These are phyloP conservation scores for Sinocyclocheilus rhinocerous DNA, from an alignment of 2,113 vertebrate species.

Conservation along the genomic window DNA sequence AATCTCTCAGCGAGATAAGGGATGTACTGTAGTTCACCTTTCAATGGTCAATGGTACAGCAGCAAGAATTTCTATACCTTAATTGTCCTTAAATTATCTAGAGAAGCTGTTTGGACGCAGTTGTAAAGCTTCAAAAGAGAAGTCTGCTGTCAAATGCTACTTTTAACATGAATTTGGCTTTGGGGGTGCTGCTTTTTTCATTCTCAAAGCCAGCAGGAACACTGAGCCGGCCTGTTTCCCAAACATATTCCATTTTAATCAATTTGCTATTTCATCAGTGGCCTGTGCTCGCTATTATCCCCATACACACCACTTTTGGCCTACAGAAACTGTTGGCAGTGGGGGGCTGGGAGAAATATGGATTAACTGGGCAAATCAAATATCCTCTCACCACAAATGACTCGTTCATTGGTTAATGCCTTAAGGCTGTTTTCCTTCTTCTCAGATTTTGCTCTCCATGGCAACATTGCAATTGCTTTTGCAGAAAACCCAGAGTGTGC, in stretches of 20 bases:
- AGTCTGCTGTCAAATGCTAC: background rate
- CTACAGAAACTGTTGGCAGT: constrained; percentile 36
- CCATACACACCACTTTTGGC: constrained; percentile 58
- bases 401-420: constrained; percentile 70
- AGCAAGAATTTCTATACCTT: background rate
- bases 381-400: constrained; percentile 51
- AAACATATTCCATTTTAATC: constrained; percentile 27
- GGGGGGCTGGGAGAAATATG: constrained; percentile 42
- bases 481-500: constrained; percentile 42
- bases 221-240: background rate
- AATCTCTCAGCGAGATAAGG: background rate
- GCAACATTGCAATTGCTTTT: constrained; percentile 61
- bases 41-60: background rate
- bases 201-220: background rate
- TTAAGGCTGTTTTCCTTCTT: constrained; percentile 56
- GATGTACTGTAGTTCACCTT: background rate
- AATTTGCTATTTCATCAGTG: constrained; percentile 58
- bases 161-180: background rate
- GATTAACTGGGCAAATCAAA: constrained; percentile 50
- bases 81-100: background rate
- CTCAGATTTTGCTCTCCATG: constrained; percentile 59
- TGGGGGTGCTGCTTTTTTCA: background rate
- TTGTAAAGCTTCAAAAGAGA: background rate
- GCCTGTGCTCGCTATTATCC: constrained; percentile 53
- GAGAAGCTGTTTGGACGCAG: background rate